Conservation (phyloP, 2,113 vertebrate genomes). For the Clarias batrachus region DNA sequence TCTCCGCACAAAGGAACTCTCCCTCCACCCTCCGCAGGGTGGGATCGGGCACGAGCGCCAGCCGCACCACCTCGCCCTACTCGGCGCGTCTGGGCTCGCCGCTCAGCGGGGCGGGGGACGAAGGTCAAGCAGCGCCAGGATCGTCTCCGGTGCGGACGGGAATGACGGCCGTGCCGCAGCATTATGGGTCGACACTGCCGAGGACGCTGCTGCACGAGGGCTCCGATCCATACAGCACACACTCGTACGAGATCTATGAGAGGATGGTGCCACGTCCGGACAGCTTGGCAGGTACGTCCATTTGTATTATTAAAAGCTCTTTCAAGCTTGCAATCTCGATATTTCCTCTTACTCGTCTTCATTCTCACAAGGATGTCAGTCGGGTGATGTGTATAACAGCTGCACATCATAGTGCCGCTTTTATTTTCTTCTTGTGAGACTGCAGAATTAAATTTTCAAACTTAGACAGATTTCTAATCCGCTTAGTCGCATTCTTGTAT, state of each 20-base stretch:
- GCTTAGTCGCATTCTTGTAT: neutral
- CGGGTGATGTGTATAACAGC: neutral
- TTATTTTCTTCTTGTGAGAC: neutral
- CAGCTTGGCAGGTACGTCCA: conserved; percentile 38
- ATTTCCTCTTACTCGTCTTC: neutral
- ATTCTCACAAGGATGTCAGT: neutral
- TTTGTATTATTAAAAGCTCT: neutral
- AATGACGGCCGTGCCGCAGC: conserved; percentile 40
- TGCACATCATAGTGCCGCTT: neutral
- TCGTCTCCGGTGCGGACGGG: conserved; percentile 80
- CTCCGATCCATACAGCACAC: conserved; percentile 45
- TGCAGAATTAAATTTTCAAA: neutral
- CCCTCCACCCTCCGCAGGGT: conserved; percentile 79
- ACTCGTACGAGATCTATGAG: conserved; percentile 46
- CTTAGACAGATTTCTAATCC: neutral
- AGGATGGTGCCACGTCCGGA: conserved; percentile 35
- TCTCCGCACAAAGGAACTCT: conserved; percentile 78
- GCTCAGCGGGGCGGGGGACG: conserved; percentile 75
- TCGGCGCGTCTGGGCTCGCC: conserved; percentile 81
- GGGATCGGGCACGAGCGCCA: conserved; percentile 74
- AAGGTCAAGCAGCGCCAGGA: conserved; percentile 59
- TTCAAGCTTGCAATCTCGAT: neutral
- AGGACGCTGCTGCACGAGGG: conserved; percentile 40
- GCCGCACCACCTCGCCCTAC: conserved; percentile 76
- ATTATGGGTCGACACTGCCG: conserved; percentile 30